phyloP scores from a whole-genome alignment of 2,888 invertebrate species.

The Pseudococcus viburni region DNA sequence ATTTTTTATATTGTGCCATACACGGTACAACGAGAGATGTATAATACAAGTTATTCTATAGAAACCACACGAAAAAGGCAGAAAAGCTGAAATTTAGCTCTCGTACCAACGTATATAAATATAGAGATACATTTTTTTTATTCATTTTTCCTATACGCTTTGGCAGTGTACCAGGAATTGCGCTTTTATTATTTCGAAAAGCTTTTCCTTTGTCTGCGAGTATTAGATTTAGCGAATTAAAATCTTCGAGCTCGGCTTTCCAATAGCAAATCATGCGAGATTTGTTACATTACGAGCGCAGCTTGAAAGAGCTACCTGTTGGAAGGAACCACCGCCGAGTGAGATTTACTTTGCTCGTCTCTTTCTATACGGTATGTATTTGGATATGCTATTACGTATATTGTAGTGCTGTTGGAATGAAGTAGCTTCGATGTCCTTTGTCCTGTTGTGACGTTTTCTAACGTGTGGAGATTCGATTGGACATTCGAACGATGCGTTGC shows the following conservation, averaged over 20 bases:
- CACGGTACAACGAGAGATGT: not conserved
- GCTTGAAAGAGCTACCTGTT: constrained; percentile 39
- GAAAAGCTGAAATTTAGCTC: not conserved
- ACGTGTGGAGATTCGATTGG: not conserved
- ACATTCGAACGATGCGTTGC: not conserved
- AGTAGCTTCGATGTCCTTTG: not conserved
- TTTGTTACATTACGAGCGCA: constrained; percentile 26
- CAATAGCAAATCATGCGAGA: constrained; percentile 14
- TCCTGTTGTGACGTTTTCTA: not conserved
- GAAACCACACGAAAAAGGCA: not conserved
- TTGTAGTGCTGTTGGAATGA: not conserved
- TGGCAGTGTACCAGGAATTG: constrained; percentile 10
- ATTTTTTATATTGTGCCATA: not conserved
- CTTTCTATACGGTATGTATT: not conserved
- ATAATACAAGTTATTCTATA: constrained; percentile 10
- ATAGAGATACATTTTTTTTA: constrained; percentile 9
- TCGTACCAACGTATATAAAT: not conserved
- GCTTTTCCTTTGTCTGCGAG: constrained; percentile 28
- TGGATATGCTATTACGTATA: not conserved
- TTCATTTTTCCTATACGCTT: constrained; percentile 12
- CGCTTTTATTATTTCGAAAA: constrained; percentile 40
- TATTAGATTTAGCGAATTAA: constrained; percentile 23
- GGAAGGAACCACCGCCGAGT: not conserved
- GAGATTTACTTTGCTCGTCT: not conserved
- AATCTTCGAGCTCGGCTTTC: constrained; percentile 2